Conservation (phyloP, 2,888 invertebrate species). For the Dolomedes plantarius region DNA sequence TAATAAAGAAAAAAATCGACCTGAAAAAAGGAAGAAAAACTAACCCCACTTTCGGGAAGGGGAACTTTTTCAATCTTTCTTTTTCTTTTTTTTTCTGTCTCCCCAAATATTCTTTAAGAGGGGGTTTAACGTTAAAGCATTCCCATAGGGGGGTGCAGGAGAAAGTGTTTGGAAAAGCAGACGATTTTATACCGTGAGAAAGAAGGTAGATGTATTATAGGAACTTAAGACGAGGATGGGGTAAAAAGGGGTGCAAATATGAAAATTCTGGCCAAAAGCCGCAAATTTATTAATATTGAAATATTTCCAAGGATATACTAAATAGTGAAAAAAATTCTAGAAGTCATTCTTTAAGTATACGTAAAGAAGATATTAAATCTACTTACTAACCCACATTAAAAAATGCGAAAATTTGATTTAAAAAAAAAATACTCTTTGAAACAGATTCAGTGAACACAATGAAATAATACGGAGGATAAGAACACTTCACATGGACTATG, state of each 20-base stretch:
- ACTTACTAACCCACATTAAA: too few species aligned
- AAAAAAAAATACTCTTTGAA: too few species aligned
- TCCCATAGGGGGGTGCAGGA: background rate
- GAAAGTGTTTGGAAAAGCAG: slow-evolving; percentile 41
- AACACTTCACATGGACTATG: too few species aligned
- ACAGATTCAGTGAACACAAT: too few species aligned
- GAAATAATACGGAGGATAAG: too few species aligned
- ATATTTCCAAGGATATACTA: too few species aligned
- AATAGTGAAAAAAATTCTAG: too few species aligned
- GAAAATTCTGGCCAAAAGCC: background rate
- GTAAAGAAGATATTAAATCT: too few species aligned
- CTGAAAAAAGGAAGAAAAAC: background rate
- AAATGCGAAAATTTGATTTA: too few species aligned
- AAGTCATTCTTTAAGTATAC: too few species aligned
- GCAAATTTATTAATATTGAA: too few species aligned
- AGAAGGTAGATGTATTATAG: slow-evolving; percentile 45
- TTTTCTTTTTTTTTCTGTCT: background rate
- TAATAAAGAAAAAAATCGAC: background rate
- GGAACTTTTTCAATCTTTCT: background rate
- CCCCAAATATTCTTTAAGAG: background rate
- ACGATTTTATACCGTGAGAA: slow-evolving; percentile 57
- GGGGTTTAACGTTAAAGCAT: background rate
- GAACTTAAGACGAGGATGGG: background rate
- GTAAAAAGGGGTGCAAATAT: slow-evolving; percentile 12
- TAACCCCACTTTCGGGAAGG: background rate